A percentile compares a stretch with the other conserved stretches of the same genome.
Conservation (phyloP, 2,888 invertebrate genomes). For the Cantharis rufa region DNA sequence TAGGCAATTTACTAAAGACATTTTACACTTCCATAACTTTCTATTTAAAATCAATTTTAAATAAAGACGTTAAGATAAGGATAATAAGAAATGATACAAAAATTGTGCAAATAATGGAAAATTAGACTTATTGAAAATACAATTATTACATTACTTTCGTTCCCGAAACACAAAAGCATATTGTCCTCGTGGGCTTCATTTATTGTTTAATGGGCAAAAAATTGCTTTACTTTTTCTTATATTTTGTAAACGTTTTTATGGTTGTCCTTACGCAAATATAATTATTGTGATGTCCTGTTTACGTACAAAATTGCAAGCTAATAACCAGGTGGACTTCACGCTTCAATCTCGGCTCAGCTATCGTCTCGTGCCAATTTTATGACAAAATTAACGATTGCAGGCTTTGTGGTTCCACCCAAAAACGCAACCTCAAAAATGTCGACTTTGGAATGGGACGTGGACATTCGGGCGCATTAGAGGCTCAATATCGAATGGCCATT, state of each 20-base stretch:
- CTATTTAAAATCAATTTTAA: conserved; percentile 20
- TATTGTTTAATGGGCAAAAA: background rate
- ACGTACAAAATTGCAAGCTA: conserved; percentile 13
- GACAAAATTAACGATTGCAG: conserved; percentile 5
- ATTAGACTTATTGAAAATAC: background rate
- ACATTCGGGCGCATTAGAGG: conserved; percentile 81
- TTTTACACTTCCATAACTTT: conserved; percentile 21
- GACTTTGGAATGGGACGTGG: conserved; percentile 83
- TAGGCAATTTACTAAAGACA: conserved; percentile 11
- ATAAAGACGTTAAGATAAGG: conserved; percentile 9
- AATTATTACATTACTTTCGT: background rate
- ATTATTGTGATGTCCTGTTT: conserved; percentile 8
- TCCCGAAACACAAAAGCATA: background rate
- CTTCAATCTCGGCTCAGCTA: background rate
- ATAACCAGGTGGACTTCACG: background rate
- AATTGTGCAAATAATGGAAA: conserved; percentile 4
- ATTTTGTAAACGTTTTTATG: conserved; percentile 6
- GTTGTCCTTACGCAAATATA: conserved; percentile 18
- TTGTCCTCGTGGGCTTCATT: background rate
- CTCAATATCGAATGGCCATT: conserved; percentile 83
- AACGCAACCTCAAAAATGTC: conserved; percentile 48
- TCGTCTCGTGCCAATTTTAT: background rate
- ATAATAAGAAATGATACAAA: background rate
- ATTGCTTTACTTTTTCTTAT: background rate
- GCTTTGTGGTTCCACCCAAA: conserved; percentile 8